Percentiles rank a stretch among this genome's conserved stretches.
phyloP scores from a whole-genome alignment of 2,797 vertebrate species.

The Aldrovandia affinis region DNA sequence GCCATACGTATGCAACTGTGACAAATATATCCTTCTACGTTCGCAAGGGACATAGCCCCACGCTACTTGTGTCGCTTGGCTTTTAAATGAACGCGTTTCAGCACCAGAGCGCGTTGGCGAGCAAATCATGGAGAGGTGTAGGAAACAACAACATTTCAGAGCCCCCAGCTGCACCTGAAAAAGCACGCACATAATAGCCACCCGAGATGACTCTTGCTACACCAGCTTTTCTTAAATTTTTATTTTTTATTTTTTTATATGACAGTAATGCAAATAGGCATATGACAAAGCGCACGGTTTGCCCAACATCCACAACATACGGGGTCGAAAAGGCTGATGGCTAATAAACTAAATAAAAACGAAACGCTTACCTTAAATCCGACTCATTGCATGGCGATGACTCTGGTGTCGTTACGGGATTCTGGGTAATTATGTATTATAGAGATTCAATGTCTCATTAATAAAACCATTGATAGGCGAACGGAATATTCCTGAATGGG shows the following conservation, averaged over 20 bases:
- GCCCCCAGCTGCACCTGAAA: not conserved
- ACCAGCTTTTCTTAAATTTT: not conserved
- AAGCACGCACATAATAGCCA: not conserved
- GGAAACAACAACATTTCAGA: constrained; percentile 24
- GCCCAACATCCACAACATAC: not conserved
- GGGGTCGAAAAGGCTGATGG: constrained; percentile 31
- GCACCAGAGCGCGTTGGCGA: constrained; percentile 29
- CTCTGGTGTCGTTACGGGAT: constrained; percentile 36
- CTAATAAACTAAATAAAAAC: constrained; percentile 35
- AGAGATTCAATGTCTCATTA: constrained; percentile 22
- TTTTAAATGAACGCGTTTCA: constrained; percentile 19
- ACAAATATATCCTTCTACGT: not conserved
- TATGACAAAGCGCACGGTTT: not conserved
- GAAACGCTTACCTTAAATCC: constrained; percentile 65
- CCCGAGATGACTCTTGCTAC: not conserved
- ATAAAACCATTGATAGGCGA: constrained; percentile 4
- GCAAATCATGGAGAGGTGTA: constrained; percentile 30
- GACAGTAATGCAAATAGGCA: not conserved
- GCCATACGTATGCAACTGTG: not conserved
- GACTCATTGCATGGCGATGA: constrained; percentile 54
- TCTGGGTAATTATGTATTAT: constrained; percentile 27
- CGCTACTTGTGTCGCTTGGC: not conserved
- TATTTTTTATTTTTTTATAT: too few species aligned
- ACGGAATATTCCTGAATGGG: constrained; percentile 8
- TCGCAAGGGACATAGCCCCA: not conserved